Percentiles rank a stretch among this genome's conserved stretches.
These are phyloP conservation scores for Megalonaias nervosa DNA, from an alignment of 1,140 invertebrate genomes.

Conservation along the genomic window DNA sequence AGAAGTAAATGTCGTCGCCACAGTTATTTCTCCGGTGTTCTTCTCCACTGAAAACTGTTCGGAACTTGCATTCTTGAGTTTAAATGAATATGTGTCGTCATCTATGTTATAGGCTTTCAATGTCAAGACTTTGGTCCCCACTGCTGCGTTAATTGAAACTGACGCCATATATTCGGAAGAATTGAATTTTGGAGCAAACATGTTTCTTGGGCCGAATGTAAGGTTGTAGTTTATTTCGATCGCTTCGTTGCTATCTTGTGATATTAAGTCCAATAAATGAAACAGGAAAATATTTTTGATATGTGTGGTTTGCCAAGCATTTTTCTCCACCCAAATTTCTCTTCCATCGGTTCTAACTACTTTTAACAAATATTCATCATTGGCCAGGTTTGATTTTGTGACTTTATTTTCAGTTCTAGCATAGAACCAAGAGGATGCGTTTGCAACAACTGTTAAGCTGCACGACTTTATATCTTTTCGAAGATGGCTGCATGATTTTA, in stretches of 20 bases:
- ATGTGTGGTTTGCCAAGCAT: slow-evolving; percentile 38
- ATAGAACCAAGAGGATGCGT: slow-evolving; percentile 22
- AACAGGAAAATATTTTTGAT: slow-evolving; percentile 12
- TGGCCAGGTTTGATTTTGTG: background rate
- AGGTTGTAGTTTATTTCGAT: background rate
- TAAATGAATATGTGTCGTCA: slow-evolving; percentile 1
- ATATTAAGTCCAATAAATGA: slow-evolving; percentile 30
- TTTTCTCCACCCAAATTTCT: slow-evolving; percentile 24
- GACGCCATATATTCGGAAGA: background rate
- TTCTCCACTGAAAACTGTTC: background rate
- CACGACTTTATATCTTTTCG: slow-evolving; percentile 8
- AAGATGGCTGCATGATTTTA: background rate
- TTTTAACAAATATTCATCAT: background rate
- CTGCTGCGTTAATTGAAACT: background rate
- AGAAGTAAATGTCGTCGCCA: background rate
- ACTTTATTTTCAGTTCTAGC: slow-evolving; percentile 29
- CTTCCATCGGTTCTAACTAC: slow-evolving; percentile 13
- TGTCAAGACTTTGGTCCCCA: background rate
- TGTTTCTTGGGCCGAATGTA: slow-evolving; percentile 16
- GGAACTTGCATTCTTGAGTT: background rate
- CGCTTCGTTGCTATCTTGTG: background rate
- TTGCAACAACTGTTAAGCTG: slow-evolving; percentile 1
- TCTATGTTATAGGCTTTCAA: slow-evolving; percentile 8
- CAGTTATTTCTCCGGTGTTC: background rate
- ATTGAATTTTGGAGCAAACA: slow-evolving; percentile 8